Conservation (phyloP, 2,888 invertebrate species). For the Rhorus exstirpatorius region DNA sequence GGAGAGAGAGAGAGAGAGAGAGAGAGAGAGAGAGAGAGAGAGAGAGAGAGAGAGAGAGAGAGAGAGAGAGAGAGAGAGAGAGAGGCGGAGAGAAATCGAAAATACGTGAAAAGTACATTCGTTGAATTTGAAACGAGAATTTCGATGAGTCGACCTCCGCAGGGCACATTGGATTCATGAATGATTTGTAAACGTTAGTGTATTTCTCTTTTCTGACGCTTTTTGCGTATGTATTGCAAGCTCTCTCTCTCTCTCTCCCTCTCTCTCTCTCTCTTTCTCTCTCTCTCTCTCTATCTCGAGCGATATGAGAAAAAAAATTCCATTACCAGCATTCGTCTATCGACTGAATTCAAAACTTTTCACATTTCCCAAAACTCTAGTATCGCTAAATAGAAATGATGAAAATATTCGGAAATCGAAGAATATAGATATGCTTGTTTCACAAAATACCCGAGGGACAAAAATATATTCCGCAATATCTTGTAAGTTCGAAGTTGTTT, state of each 20-base stretch:
- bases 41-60: not conserved
- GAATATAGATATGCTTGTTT: not conserved
- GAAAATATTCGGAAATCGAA: too few relatives aligned
- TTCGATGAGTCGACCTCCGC: constrained; percentile 34
- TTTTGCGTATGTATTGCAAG: not conserved
- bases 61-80: not conserved
- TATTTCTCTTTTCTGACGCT: constrained; percentile 9
- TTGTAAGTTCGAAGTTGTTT: not conserved
- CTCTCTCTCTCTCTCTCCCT: not conserved
- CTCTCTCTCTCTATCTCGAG: not conserved
- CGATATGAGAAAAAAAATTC: not conserved
- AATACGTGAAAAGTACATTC: constrained; percentile 46
- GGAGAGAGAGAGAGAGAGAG: too few relatives aligned
- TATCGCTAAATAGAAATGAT: too few relatives aligned
- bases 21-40: not conserved
- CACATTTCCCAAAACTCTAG: not conserved
- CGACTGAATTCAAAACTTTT: not conserved
- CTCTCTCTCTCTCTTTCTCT: not conserved
- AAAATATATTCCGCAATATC: not conserved
- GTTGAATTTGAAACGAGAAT: constrained; percentile 43
- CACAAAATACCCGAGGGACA: not conserved
- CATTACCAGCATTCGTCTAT: not conserved
- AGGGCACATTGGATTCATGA: constrained; percentile 21
- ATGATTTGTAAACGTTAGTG: constrained; percentile 33
- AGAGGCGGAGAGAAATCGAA: not conserved